Evolutionary conservation across 2,113 vertebrate genomes (phyloP).

Genomic region (Malaclemys terrapin): DNA sequence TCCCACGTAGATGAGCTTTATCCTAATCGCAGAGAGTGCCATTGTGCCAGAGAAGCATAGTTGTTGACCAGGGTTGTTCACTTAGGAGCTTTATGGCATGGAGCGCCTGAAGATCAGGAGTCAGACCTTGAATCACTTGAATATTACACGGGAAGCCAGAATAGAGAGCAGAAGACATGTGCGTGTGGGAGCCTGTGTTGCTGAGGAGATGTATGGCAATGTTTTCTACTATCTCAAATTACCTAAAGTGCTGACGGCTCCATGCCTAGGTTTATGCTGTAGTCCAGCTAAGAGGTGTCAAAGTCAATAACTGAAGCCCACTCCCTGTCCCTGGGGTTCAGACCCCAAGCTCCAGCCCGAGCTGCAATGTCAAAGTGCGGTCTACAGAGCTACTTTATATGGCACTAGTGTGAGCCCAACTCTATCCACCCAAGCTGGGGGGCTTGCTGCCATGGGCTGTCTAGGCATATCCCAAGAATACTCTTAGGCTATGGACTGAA

Average conservation of each 20-base stretch:
- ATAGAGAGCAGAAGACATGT: neutral
- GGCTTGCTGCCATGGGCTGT: no score
- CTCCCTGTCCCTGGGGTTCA: no score
- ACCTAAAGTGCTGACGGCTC: neutral
- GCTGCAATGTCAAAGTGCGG: no score
- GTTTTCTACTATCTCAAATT: neutral
- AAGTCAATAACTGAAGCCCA: neutral
- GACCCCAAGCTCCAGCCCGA: no score
- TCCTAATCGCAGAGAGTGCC: no score
- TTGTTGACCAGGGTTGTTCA: neutral
- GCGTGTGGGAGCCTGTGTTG: neutral
- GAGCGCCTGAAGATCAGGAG: neutral
- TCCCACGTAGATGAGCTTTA: neutral
- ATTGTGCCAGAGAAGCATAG: neutral
- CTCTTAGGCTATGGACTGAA: neutral
- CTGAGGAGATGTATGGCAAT: accelerated
- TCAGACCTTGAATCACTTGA: neutral
- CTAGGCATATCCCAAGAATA: no score
- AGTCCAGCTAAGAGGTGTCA: neutral
- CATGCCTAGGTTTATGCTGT: neutral
- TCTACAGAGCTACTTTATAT: no score
- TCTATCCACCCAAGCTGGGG: no score
- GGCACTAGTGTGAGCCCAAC: no score
- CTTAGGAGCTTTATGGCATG: neutral
- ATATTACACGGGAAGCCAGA: neutral